These are phyloP conservation scores for Sacculina carcini DNA, from an alignment of 2,888 invertebrate genomes.

Conservation along the genomic window DNA sequence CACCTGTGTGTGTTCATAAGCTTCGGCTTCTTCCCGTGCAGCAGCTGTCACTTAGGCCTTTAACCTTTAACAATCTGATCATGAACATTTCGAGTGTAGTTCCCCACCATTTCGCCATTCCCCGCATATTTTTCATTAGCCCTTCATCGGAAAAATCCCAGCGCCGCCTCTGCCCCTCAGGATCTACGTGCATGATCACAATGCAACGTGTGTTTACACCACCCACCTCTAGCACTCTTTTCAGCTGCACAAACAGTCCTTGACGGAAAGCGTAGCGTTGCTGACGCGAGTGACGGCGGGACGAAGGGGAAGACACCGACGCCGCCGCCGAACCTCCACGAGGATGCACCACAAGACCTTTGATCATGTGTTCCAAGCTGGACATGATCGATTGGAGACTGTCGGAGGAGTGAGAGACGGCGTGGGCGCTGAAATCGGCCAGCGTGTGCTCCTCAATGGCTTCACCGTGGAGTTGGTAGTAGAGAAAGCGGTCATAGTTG, in stretches of 20 bases:
- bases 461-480: background rate
- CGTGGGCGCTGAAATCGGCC: constrained; percentile 39
- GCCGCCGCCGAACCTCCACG: background rate
- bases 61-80: too few relatives aligned
- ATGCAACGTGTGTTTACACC: too few relatives aligned
- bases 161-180: too few relatives aligned
- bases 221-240: background rate
- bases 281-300: background rate
- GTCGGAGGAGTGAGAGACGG: constrained; percentile 36
- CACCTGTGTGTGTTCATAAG: too few relatives aligned
- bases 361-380: constrained; percentile 12
- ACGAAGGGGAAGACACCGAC: background rate
- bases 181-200: too few relatives aligned
- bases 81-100: too few relatives aligned
- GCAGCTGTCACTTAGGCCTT: too few relatives aligned
- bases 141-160: too few relatives aligned
- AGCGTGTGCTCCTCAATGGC: constrained; percentile 31
- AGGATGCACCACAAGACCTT: background rate
- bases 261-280: background rate
- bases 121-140: too few relatives aligned
- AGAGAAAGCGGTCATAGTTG: background rate
- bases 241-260: background rate
- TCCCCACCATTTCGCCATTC: too few relatives aligned
- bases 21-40: too few relatives aligned
- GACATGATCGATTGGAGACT: constrained; percentile 26